These are phyloP conservation scores for Bolinopsis microptera DNA, from an alignment of 37 sponge, comb jelly and placozoan species.

Conservation along the genomic window DNA sequence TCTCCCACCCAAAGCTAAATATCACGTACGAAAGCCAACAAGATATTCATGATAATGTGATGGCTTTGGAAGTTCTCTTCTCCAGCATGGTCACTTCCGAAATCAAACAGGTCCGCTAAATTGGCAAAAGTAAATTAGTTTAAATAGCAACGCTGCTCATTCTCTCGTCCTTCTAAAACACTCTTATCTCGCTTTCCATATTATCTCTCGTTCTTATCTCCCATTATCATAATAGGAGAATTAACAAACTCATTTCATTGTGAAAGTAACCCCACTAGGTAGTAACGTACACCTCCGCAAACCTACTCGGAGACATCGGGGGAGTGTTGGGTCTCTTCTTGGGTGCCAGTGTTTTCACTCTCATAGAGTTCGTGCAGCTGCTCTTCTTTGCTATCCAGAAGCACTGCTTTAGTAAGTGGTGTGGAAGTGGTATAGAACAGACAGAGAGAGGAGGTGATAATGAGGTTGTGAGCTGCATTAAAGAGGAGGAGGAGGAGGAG, in stretches of 20 bases:
- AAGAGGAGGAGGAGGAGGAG: neutral
- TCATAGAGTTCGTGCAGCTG: neutral
- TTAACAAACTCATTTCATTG: no score
- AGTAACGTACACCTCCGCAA: constrained; percentile 2
- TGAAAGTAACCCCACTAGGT: no score
- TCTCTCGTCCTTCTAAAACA: no score
- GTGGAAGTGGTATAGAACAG: no score
- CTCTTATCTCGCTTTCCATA: no score
- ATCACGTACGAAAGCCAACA: neutral
- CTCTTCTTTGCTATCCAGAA: neutral
- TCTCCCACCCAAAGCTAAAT: neutral
- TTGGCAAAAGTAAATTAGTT: no score
- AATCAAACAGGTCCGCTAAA: neutral
- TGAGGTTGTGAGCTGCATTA: neutral
- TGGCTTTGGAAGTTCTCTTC: neutral
- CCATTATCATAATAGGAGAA: no score
- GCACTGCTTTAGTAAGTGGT: neutral
- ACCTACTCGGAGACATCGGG: constrained; percentile 9
- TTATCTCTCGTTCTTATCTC: no score
- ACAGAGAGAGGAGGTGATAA: no score
- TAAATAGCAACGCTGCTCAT: no score
- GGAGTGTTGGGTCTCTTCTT: constrained; percentile 13
- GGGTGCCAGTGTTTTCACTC: neutral
- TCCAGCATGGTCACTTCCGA: constrained; percentile 13
- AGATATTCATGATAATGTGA: constrained; percentile 4